Evolutionary conservation across 2,888 invertebrate genomes (phyloP).

Genomic region (Trachelus tabidus): DNA sequence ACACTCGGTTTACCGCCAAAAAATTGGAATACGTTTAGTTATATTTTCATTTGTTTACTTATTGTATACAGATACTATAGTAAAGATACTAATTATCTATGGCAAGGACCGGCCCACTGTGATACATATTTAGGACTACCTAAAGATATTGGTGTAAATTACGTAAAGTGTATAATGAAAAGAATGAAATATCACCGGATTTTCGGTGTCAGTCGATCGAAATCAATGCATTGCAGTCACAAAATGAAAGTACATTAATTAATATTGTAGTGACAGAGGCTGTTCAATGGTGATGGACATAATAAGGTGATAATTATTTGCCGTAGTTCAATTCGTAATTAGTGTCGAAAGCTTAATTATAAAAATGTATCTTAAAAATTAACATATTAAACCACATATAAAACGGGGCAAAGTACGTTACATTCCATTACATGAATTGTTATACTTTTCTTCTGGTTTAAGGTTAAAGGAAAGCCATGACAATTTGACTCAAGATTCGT

Average conservation of each 20-base stretch:
- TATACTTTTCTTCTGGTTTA: background rate
- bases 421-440: background rate
- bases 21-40: conserved; percentile 11
- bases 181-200: conserved; percentile 25
- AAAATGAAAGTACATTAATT: background rate
- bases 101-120: conserved; percentile 48
- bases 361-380: background rate
- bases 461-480: background rate
- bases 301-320: background rate
- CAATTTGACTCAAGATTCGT: background rate
- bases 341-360: background rate
- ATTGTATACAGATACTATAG: conserved; percentile 18
- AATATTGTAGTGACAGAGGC: background rate
- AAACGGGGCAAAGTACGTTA: background rate
- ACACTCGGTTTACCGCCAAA: conserved; percentile 9
- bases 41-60: conserved; percentile 9
- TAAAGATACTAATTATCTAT: conserved; percentile 27
- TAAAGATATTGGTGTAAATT: conserved; percentile 36
- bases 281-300: background rate
- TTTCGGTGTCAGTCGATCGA: background rate
- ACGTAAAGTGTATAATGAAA: conserved; percentile 25
- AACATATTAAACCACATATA: background rate
- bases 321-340: background rate
- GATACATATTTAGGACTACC: conserved; percentile 30
- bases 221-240: background rate